Base-by-base conservation (phyloP, 2,113 vertebrate genomes). In the Cheirogaleus medius region DNA sequence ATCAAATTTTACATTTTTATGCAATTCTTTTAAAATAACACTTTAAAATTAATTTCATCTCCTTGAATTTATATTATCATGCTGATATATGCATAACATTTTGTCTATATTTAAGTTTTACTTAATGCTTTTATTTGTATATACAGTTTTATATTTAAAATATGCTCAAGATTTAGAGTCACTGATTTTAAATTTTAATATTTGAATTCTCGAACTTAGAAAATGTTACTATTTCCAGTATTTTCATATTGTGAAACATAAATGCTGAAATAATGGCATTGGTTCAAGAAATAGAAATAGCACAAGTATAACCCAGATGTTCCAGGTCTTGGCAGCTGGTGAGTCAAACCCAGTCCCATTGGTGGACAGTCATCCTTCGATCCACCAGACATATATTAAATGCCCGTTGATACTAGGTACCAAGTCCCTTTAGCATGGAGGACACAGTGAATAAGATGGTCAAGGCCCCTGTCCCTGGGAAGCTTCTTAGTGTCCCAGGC, bases 21-120 rank as follows among this genome's bases (percentile, higher is more conserved):
- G 23, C 58, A 81, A 78, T 94, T 97, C 77, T 83, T 93, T 86
- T 3, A 86, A 71, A 93, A 52, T 91, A 82, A 77, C 34, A 90
- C n/a, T 89, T 96, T 54, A 90, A 94, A 84, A 80, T 94, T 66
- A 80, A 88, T 64, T 77, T 86, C 13, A 42, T 63, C 9, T 84
- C 20, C 25, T 92, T 3, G 21, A 63, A 87, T 83, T 90, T 80
- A 37, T 69, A 56, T 89, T 92, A 93, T 58, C 64, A 76, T 81
- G 73, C 27, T 56, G 10, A 44, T 85, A 3, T 84, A 20, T 88
- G 11, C 73, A 4, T 92, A 37, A 87, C 4, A 4, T 92, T 89
- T 80, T 91, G 69, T 3, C 14, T 2, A 4, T 86, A 27, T 95
- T 87, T 94, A 91, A 42, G 63, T 93, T 95, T 93, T 54, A 74